Conservation (phyloP, 2,888 invertebrate genomes). For the Andrena haemorrhoa region DNA sequence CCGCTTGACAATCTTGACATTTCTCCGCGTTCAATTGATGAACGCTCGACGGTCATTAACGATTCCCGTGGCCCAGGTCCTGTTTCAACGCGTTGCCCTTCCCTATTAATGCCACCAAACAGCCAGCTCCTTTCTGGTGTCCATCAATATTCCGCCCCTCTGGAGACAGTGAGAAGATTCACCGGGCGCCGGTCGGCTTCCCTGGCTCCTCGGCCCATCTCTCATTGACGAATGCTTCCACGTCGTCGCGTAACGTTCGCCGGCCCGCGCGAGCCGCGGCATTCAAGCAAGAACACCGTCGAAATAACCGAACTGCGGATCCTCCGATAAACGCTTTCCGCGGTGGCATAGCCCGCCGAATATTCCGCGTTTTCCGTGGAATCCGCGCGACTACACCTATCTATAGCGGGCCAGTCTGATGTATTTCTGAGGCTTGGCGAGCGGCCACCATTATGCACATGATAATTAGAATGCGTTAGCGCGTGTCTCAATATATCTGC, state of each 20-base stretch:
- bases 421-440: constrained; percentile 85
- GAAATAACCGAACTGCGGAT: constrained; percentile 25
- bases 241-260: constrained; percentile 24
- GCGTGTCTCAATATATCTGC: constrained; percentile 85
- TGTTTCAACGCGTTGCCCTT: constrained; percentile 31
- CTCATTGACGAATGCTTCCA: constrained; percentile 24
- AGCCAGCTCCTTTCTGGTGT: constrained; percentile 23
- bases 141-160: constrained; percentile 36
- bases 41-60: constrained; percentile 67
- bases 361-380: constrained; percentile 62
- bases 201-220: constrained; percentile 20
- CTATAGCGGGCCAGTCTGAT: constrained; percentile 81
- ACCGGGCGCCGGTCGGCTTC: constrained; percentile 5
- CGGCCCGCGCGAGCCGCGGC: neutral
- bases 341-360: constrained; percentile 15
- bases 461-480: constrained; percentile 85
- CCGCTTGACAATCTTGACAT: constrained; percentile 62
- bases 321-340: constrained; percentile 48
- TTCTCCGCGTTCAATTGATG: constrained; percentile 63
- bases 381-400: constrained; percentile 77
- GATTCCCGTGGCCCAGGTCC: constrained; percentile 46
- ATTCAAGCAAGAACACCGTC: constrained; percentile 18
- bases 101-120: constrained; percentile 40
- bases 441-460: constrained; percentile 84
- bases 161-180: constrained; percentile 6